Evolutionary conservation across 64 coral and sea anemone genomes (phyloP), one percentile per base, ranked within the genome.

Genomic region (Stylophora pistillata): DNA sequence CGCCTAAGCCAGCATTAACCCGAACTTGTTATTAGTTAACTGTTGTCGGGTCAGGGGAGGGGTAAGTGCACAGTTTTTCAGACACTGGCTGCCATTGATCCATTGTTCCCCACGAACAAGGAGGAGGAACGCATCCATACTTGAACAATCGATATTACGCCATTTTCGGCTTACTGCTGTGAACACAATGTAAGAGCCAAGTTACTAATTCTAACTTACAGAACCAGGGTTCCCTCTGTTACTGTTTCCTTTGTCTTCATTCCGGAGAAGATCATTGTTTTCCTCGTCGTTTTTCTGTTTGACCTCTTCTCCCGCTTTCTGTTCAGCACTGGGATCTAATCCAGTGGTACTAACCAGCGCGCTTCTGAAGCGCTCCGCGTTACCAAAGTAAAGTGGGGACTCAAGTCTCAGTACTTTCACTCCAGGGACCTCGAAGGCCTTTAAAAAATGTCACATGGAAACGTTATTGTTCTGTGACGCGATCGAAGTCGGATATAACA

Each of bases 381-480:
- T 98, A 14, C 86, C 93, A 65, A 94, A 98, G 52, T 89, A 94
- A 30, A 94, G 63, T 23, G 93, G 89, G 0, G 96, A 98, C 57
- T 98, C 89, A 77, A 98, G 92, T 47, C 89, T 91, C 30, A 98
- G 71, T n/a, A 98, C 91, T 32, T 94, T 94, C 64, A 98, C 80
- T 30, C 93, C 89, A 53, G 55, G 68, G 27, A 94, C 85, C 76
- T 94, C 96, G 12, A 63, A 79, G 14, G 91, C 87, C 91, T 96
- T 27, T 13, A 21, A 58, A 29, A 85, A 47, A 47, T 32, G 55
- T 74, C 15, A 57, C 2, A 31, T 30, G 54, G 26, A 30, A 15
- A 55, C 52, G 4, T 74, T 59, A 6, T 68, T 15, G 14, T 70
- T 53, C 23, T 64, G 58, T 64, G 54, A 64, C 7, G 56, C n/a